These are phyloP conservation scores for Calypte anna DNA, from an alignment of 2,113 vertebrate species.

Conservation along the genomic window DNA sequence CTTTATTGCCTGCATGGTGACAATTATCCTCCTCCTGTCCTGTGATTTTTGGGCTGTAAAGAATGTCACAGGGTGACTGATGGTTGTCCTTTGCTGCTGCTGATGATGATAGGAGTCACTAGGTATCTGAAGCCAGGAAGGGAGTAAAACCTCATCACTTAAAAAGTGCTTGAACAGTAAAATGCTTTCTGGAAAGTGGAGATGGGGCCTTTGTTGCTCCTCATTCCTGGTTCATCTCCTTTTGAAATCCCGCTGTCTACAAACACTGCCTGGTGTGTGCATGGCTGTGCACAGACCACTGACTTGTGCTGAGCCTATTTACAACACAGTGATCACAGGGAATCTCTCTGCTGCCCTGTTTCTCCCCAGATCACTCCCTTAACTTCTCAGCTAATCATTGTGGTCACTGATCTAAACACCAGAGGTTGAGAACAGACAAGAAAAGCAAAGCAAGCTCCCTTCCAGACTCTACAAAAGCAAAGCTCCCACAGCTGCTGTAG, in stretches of 20 bases:
- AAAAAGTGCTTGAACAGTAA: not conserved
- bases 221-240: not conserved
- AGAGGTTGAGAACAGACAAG: not conserved
- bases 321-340: not conserved
- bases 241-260: not conserved
- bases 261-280: not conserved
- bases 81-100: too few species aligned
- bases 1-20: constrained; percentile 92
- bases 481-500: not conserved
- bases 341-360: not conserved
- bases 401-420: not conserved
- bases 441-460: not conserved
- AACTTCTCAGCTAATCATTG: not conserved
- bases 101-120: too few species aligned
- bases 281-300: not conserved
- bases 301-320: not conserved
- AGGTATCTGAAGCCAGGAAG: too few species aligned
- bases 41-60: constrained; percentile 98
- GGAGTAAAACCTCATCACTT: too few species aligned
- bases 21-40: constrained; percentile 91
- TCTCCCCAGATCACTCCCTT: not conserved
- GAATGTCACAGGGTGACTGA: not conserved
- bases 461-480: not conserved
- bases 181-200: not conserved
- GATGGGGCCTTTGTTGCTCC: not conserved